A percentile compares a stretch with the other conserved stretches of the same genome.
phyloP scores from a whole-genome alignment of 2,113 vertebrate genomes.

The Phoxinus phoxinus region DNA sequence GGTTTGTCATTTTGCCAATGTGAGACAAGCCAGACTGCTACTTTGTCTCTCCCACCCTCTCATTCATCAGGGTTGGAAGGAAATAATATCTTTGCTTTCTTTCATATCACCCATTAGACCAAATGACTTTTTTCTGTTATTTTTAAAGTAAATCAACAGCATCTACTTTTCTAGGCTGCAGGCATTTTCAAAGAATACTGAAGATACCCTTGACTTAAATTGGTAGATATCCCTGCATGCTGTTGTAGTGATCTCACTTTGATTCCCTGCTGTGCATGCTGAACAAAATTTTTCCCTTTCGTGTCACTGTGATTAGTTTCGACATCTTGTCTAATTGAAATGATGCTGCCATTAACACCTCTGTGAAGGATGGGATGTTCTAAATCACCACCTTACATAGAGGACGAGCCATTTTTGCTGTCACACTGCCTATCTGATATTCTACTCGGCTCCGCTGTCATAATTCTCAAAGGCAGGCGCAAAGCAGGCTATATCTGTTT shows the following conservation, averaged over 20 bases:
- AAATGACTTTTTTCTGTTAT: not conserved
- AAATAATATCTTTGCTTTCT: not conserved
- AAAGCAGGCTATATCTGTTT: not conserved
- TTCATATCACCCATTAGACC: not conserved
- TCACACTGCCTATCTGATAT: constrained; percentile 7
- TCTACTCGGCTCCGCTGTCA: not conserved
- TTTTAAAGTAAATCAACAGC: not conserved
- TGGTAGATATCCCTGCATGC: not conserved
- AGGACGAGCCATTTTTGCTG: not conserved
- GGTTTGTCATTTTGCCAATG: constrained; percentile 33
- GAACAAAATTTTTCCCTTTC: not conserved
- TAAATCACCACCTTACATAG: not conserved
- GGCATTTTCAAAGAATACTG: not conserved
- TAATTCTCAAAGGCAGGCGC: constrained; percentile 6
- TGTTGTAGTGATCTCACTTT: not conserved
- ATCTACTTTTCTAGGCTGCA: not conserved
- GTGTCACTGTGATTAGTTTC: constrained; percentile 26
- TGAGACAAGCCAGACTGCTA: not conserved
- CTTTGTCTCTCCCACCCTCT: not conserved
- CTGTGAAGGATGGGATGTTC: constrained; percentile 30
- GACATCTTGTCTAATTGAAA: constrained; percentile 48
- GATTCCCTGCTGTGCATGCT: constrained; percentile 12
- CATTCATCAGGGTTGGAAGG: constrained; percentile 3
- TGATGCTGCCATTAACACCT: constrained; percentile 35
- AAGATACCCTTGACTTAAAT: not conserved